Evolutionary conservation across 2,888 invertebrate genomes (phyloP).

Genomic region (Adelphocoris suturalis): DNA sequence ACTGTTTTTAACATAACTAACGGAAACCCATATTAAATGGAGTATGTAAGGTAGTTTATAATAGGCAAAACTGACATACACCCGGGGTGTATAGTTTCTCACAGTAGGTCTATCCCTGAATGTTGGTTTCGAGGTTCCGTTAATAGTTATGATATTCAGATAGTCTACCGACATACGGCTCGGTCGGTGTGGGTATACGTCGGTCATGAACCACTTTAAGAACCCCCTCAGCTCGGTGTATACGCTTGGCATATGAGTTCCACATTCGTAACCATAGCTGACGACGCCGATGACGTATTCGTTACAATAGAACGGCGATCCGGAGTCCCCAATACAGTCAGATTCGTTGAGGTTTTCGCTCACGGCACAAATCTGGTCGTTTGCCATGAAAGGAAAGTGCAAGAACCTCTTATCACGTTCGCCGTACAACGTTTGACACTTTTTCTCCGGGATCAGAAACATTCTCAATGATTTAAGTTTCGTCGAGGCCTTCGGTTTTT

Average conservation of each 20-base stretch:
- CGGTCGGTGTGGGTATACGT: conserved; percentile 72
- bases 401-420: neutral
- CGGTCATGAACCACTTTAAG: conserved; percentile 75
- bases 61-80: too few species aligned
- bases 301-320: conserved; percentile 70
- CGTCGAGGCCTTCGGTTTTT: neutral
- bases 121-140: too few species aligned
- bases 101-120: too few species aligned
- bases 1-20: too few species aligned
- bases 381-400: neutral
- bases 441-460: neutral
- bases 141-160: too few species aligned
- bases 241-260: conserved; percentile 72
- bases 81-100: too few species aligned
- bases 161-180: too few species aligned
- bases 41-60: too few species aligned
- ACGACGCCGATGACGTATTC: conserved; percentile 74
- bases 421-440: neutral
- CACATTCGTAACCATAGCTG: conserved; percentile 75
- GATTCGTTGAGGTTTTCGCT: neutral
- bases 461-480: conserved; percentile 22
- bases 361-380: conserved; percentile 20
- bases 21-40: too few species aligned
- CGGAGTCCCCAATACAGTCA: conserved; percentile 24
- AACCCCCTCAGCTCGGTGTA: conserved; percentile 75